These are phyloP conservation scores for Craseonycteris thonglongyai DNA, from an alignment of 2,113 vertebrate species.

Conservation along the genomic window DNA sequence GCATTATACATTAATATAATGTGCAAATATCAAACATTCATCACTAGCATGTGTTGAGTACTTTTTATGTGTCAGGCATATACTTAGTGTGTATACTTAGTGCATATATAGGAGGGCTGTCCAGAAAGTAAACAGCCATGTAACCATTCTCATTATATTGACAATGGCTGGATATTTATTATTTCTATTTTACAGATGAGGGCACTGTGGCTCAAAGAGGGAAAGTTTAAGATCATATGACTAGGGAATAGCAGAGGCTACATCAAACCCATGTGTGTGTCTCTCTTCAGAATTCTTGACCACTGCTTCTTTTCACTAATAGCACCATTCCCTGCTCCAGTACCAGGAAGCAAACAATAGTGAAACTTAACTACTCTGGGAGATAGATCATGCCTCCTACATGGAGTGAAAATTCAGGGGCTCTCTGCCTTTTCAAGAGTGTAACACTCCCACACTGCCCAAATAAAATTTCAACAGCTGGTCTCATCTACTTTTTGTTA, in stretches of 20 bases:
- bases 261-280: neutral
- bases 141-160: too few relatives aligned
- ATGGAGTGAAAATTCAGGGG: neutral
- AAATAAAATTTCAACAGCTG: neutral
- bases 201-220: neutral
- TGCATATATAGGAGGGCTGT: too few relatives aligned
- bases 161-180: too few relatives aligned
- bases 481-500: neutral
- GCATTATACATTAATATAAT: neutral
- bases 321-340: neutral
- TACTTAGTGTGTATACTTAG: neutral
- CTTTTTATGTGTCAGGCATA: neutral
- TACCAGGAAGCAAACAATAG: neutral
- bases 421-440: neutral
- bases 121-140: too few relatives aligned
- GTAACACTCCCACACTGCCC: neutral
- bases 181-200: neutral
- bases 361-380: neutral
- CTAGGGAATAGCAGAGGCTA: neutral
- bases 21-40: neutral
- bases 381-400: neutral
- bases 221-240: neutral
- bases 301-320: neutral
- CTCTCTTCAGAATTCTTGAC: neutral
- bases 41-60: neutral